Conservation (phyloP, 2,113 vertebrate species). For the Bucco capensis region DNA sequence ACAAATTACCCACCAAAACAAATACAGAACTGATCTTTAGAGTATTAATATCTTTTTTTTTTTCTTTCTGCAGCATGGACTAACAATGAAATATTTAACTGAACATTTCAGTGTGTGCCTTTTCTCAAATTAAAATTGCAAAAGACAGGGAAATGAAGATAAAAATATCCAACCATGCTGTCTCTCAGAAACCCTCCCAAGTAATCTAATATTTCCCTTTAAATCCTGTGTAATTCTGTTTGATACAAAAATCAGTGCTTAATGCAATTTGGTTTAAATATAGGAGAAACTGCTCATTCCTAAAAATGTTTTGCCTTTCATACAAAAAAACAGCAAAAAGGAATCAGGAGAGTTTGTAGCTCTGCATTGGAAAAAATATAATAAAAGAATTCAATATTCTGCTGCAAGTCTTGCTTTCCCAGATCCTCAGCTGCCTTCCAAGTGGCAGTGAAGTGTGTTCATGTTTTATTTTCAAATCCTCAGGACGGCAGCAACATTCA, state of each 20-base stretch:
- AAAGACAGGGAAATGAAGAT: slow-evolving; percentile 34
- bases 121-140: slow-evolving; percentile 52
- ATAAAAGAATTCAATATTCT: neutral
- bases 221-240: neutral
- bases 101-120: neutral
- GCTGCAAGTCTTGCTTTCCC: neutral
- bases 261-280: neutral
- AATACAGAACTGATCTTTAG: neutral
- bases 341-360: neutral
- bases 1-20: neutral
- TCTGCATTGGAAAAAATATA: neutral
- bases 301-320: neutral
- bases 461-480: slow-evolving; percentile 9
- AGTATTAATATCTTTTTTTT: neutral
- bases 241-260: neutral
- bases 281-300: neutral
- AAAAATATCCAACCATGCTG: neutral
- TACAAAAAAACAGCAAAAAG: neutral
- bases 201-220: neutral
- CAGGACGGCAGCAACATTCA: neutral
- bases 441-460: neutral
- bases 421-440: neutral
- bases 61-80: neutral
- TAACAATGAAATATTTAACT: slow-evolving; percentile 47
- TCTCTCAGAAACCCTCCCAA: neutral